Percentiles rank a stretch among this genome's conserved stretches.
These are phyloP conservation scores for Leucopsar rothschildi DNA, from an alignment of 2,113 vertebrate species.

Conservation along the genomic window DNA sequence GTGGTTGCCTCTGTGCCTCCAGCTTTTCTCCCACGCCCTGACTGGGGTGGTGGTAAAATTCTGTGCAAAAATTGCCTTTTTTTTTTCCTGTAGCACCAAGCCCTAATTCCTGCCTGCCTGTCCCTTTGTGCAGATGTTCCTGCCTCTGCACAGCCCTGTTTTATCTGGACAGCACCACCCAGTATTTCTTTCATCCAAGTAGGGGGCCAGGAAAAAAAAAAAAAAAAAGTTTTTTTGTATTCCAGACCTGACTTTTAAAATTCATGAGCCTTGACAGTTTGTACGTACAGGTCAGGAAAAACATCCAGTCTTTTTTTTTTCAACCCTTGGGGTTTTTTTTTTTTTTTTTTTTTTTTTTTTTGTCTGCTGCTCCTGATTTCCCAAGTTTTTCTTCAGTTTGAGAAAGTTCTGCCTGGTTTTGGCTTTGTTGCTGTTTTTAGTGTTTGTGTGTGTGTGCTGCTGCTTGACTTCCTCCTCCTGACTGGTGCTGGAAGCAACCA, in stretches of 20 bases:
- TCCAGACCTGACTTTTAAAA: neutral
- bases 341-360: neutral
- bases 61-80: rapidly evolving
- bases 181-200: neutral
- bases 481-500: neutral
- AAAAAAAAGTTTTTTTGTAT: neutral
- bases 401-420: neutral
- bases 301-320: neutral
- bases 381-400: neutral
- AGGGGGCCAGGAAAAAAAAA: neutral
- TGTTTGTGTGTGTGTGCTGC: neutral
- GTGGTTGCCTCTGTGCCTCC: neutral
- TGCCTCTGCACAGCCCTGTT: neutral
- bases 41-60: neutral
- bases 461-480: constrained; percentile 2
- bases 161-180: neutral
- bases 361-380: neutral
- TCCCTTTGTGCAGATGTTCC: neutral
- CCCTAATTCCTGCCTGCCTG: neutral
- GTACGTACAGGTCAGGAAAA: neutral
- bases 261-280: neutral
- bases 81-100: neutral
- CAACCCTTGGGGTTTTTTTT: rapidly evolving
- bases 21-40: neutral
- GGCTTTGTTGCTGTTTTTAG: neutral